Evolutionary conservation across 1,140 invertebrate species (phyloP).

Genomic region (Neodiprion fabricii): DNA sequence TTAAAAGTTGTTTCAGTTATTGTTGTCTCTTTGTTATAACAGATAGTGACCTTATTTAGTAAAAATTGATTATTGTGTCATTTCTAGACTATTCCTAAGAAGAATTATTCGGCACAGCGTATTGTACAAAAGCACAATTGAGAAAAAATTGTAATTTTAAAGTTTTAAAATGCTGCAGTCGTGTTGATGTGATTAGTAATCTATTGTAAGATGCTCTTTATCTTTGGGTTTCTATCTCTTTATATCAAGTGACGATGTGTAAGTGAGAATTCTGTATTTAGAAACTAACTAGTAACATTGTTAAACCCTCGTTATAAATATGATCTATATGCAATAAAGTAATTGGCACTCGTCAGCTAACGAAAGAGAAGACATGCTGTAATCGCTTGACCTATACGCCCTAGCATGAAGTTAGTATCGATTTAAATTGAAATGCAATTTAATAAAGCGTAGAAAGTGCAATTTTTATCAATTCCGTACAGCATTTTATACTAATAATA

Average conservation of each 20-base stretch:
- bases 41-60: not conserved
- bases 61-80: not conserved
- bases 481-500: no score
- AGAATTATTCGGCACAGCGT: not conserved
- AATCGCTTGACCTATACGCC: not conserved
- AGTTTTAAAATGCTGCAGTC: not conserved
- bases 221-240: not conserved
- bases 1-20: not conserved
- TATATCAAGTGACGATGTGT: not conserved
- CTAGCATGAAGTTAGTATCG: no score
- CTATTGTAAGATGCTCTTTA: not conserved
- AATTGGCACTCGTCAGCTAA: not conserved
- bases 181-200: not conserved
- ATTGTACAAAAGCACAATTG: constrained; percentile 3
- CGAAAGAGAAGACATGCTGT: not conserved
- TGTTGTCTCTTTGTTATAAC: not conserved
- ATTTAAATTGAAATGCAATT: no score
- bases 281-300: not conserved
- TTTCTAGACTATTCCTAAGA: not conserved
- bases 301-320: not conserved
- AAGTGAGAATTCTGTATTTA: constrained; percentile 4
- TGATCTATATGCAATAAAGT: not conserved
- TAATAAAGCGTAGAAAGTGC: no score
- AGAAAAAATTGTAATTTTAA: not conserved
- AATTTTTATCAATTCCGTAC: no score